Conservation (phyloP, 1,140 invertebrate species). For the Elymnias hypermnestra region DNA sequence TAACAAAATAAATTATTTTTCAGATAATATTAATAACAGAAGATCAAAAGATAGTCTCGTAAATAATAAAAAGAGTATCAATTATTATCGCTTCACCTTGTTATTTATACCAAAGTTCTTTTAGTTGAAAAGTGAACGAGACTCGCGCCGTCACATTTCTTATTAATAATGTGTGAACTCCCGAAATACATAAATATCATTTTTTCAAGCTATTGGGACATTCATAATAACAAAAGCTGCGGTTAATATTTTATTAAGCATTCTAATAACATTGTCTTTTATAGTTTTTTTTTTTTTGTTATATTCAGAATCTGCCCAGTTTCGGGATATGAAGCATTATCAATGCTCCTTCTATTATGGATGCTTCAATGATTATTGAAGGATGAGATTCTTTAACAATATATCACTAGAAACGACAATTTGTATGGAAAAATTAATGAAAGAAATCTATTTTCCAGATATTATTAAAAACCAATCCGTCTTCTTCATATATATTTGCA, state of each 20-base stretch:
- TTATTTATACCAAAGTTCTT: not conserved
- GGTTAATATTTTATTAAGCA: not conserved
- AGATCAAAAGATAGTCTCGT: not conserved
- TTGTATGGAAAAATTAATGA: not conserved
- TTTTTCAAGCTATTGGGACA: conserved; percentile 9
- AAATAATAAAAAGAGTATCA: not conserved
- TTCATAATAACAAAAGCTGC: conserved; percentile 3
- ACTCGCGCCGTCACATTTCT: conserved; percentile 9
- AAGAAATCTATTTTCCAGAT: too few relatives aligned
- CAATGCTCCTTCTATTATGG: conserved; percentile 38
- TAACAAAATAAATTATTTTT: too few relatives aligned
- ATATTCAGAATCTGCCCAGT: conserved; percentile 12
- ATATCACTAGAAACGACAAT: conserved; percentile 18
- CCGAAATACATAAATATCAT: conserved; percentile 16
- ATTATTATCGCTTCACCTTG: not conserved
- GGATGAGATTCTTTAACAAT: conserved; percentile 22
- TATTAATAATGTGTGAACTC: conserved; percentile 21
- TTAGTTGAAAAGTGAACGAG: not conserved
- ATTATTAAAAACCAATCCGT: too few relatives aligned
- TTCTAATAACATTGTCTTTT: not conserved
- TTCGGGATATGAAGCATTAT: conserved; percentile 36
- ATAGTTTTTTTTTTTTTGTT: not conserved
- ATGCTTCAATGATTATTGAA: conserved; percentile 43
- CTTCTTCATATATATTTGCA: too few relatives aligned
- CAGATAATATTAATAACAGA: not conserved